Base-by-base conservation (phyloP, 2,888 invertebrate species). In the Stratiomys singularior region DNA sequence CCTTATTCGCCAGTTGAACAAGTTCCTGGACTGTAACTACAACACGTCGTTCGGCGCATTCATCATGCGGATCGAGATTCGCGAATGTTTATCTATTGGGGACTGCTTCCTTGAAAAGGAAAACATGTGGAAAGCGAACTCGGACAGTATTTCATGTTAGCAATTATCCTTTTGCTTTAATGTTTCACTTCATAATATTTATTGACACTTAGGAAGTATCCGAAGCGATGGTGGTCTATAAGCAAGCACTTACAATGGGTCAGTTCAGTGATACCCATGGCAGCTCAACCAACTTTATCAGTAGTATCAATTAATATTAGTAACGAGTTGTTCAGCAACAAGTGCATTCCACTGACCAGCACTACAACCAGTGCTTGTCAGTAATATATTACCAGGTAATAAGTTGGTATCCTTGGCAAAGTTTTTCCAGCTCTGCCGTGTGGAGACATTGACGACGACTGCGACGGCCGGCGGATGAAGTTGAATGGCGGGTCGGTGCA, bases 371-470 rank as follows among this genome's bases (percentile, higher is more conserved):
- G 74, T 66, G 64, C 77, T 77, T 77, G 79, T 79, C 77, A 77
- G 69, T 77, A 58, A 77, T 79, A 77, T 77, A 72, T 79, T 79
- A 79, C 44, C 74, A 28, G 63, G 74, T 76, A 76, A 76, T 77
- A 79, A 76, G 63, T 76, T 71, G 79, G 79, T 79, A 79, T 79
- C 79, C 79, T 79, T 79, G 79, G 79, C 79, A 77, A 79, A 77
- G 77, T 79, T 79, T 69, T 69, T 47, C 69, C 46, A 69, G 25
- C 52, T 5, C 9, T 5, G 37, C 37, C 37, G 37, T 52, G 47
- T 71, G 69, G 69, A n/a, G n/a, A 69, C 69, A 69, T 23, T 47
- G 69, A 13, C 69, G 69, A 21, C 25, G 21, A 25, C 15, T 46
- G 37, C 37, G 37, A 69, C 21, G 21, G 69, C 5, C 37, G 37